phyloP scores from a whole-genome alignment of 2,888 invertebrate species.

The Hydraecia micacea region DNA sequence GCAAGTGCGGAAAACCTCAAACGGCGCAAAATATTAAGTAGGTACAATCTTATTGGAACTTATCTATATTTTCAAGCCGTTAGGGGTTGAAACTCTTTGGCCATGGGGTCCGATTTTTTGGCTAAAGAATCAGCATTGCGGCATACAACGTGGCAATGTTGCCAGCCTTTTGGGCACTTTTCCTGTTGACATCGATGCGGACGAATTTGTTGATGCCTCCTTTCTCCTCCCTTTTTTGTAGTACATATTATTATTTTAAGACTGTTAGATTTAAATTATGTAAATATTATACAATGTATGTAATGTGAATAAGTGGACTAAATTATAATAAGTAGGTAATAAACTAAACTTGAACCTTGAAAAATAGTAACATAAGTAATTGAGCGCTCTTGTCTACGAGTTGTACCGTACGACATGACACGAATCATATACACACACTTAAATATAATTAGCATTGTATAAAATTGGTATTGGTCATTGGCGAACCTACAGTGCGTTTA shows the following conservation, averaged over 20 bases:
- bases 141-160: neutral
- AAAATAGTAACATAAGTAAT: neutral
- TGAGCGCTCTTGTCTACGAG: neutral
- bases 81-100: neutral
- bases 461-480: neutral
- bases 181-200: neutral
- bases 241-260: neutral
- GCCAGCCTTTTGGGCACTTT: neutral
- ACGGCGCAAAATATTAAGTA: neutral
- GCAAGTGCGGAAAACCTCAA: neutral
- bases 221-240: neutral
- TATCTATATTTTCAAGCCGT: too few species aligned
- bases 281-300: neutral
- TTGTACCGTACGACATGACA: neutral
- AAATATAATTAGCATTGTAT: neutral
- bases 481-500: neutral
- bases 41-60: too few species aligned
- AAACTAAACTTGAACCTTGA: neutral
- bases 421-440: too few species aligned
- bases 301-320: neutral
- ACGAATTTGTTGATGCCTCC: neutral
- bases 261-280: neutral
- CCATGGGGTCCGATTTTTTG: too few species aligned
- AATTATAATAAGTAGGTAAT: neutral
- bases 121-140: neutral